These are phyloP conservation scores for Artemia sinica DNA, from an alignment of 2,888 invertebrate genomes.

Conservation along the genomic window DNA sequence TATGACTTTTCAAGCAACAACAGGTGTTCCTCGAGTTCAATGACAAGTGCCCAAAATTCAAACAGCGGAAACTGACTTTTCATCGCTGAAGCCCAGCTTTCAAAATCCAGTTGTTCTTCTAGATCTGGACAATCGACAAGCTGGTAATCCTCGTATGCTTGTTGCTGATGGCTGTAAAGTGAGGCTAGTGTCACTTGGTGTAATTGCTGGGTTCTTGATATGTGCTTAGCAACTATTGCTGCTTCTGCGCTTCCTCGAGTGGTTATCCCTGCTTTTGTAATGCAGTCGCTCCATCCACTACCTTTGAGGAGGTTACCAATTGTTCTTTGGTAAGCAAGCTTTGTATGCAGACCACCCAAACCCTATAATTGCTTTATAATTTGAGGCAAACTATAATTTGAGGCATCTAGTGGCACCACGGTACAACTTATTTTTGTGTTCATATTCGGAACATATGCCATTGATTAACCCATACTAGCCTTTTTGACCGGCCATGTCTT, in stretches of 20 bases:
- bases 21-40: conserved; percentile 2
- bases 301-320: conserved; percentile 18
- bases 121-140: background rate
- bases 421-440: too few species aligned
- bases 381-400: too few species aligned
- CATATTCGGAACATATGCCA: too few species aligned
- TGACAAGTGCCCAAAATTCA: conserved; percentile 14
- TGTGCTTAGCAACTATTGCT: conserved; percentile 6
- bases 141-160: conserved; percentile 17
- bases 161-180: conserved; percentile 17
- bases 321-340: conserved; percentile 14
- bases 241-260: conserved; percentile 17
- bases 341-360: conserved; percentile 18
- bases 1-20: background rate
- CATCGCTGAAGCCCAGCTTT: background rate
- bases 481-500: too few species aligned
- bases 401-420: too few species aligned
- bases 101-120: conserved; percentile 14
- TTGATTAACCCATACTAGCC: too few species aligned
- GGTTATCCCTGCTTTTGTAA: conserved; percentile 19
- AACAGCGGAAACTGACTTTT: background rate
- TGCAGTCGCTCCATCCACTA: conserved; percentile 17
- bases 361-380: conserved; percentile 11
- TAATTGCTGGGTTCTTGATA: conserved; percentile 12
- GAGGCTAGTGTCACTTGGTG: conserved; percentile 20